phyloP scores from a whole-genome alignment of 2,888 invertebrate species.

The Troides helena region DNA sequence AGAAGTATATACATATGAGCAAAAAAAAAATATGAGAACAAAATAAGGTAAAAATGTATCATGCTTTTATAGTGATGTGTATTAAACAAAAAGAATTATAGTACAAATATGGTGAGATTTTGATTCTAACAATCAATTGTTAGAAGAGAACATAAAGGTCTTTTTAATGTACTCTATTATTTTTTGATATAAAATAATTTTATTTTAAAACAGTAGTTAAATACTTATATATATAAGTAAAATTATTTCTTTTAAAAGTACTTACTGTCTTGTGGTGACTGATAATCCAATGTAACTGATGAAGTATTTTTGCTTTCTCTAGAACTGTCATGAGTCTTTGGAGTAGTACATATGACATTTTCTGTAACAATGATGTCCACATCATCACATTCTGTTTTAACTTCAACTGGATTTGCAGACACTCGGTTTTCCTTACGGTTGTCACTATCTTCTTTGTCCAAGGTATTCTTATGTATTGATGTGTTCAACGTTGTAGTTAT shows the following conservation, averaged over 20 bases:
- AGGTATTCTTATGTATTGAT: conserved; percentile 47
- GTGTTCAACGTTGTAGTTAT: conserved; percentile 56
- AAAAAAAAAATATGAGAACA: conserved; percentile 24
- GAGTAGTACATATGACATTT: conserved; percentile 65
- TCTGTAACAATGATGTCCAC: conserved; percentile 71
- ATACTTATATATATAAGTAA: not conserved
- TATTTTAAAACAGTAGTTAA: not conserved
- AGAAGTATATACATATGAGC: conserved; percentile 49
- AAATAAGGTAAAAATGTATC: not conserved
- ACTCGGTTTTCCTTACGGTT: conserved; percentile 50
- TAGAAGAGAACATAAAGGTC: not conserved
- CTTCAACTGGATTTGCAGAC: conserved; percentile 52
- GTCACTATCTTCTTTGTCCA: conserved; percentile 52
- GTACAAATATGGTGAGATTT: not conserved
- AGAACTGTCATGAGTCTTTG: conserved; percentile 58
- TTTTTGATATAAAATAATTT: not conserved
- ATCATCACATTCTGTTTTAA: conserved; percentile 75
- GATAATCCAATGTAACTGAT: conserved; percentile 60
- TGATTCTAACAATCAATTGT: not conserved
- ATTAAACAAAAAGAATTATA: not conserved
- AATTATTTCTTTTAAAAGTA: conserved; percentile 35
- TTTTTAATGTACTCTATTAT: not conserved
- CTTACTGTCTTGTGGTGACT: conserved; percentile 75
- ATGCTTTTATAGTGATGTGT: not conserved
- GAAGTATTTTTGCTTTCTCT: conserved; percentile 61